Base-by-base conservation (phyloP, 2,113 vertebrate genomes). In the Forbesichthys papilliferus region DNA sequence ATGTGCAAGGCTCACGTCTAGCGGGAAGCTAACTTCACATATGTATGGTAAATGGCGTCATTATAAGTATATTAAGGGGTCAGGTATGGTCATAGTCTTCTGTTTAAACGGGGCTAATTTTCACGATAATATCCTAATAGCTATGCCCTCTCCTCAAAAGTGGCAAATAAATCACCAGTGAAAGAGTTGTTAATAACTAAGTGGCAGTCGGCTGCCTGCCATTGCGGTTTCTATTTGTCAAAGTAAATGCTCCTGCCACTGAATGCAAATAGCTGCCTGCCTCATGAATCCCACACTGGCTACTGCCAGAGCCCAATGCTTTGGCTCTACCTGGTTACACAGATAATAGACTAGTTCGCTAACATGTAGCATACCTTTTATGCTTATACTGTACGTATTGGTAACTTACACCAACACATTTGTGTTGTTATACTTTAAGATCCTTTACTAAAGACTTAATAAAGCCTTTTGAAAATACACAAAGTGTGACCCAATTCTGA, bases 11-110 rank as follows among this genome's bases (percentile, higher is more conserved):
- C 80, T 79, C 71, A 74, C 59, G 80, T 87, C 79, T 86, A 75
- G 82, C 66, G 84, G 90, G 85, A 72, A 91, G 91, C 84, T 88
- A 89, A 92, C 94, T 94, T 91, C 91, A 93, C 93, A 93, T 94
- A 82, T 91, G 92, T 92, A 93, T 97, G 92, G 92, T 97, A 97
- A 98, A 99, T 97, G 94, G 92, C 93, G 56, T 98, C 96, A 97
- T 99, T 99, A 99, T 92, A 97, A 97, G 95, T 88, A 95, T 96
- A 99, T 99, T 99, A 99, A 95, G 93, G 90, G 97, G 97, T 99
- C 98, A 96, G 87, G 90, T 94, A 84, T 87, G 94, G 94, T 87
- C 91, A 70, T 90, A 93, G 94, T 94, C 95, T 94, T 94, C 94
- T 89, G 91, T 95, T 97, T 97, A 97, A 98, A 93, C 90, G 89